Conservation (phyloP, 2,888 invertebrate species). For the Brachypterus glaber region DNA sequence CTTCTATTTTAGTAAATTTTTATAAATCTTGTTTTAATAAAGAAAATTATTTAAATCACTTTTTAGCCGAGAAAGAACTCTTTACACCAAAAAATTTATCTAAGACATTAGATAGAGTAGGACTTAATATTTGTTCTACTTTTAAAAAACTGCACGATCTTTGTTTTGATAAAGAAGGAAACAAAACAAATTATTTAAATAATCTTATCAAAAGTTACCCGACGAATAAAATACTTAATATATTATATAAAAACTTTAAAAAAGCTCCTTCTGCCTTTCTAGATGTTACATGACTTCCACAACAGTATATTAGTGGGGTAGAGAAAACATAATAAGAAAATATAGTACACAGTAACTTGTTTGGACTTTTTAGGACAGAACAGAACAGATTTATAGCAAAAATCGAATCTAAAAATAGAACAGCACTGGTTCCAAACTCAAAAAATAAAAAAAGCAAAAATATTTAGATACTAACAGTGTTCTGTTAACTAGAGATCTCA, state of each 20-base stretch:
- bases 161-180: constrained; percentile 31
- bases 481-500: too few species aligned
- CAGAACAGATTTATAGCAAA: too few species aligned
- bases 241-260: constrained; percentile 25
- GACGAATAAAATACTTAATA: constrained; percentile 20
- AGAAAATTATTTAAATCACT: constrained; percentile 27
- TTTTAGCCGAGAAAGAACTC: constrained; percentile 22
- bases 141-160: constrained; percentile 27
- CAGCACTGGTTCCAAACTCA: too few species aligned
- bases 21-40: constrained; percentile 29
- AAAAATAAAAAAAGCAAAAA: too few species aligned
- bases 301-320: constrained; percentile 19
- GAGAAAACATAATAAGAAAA: constrained; percentile 16
- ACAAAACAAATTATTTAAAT: constrained; percentile 29
- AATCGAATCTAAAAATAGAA: too few species aligned
- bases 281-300: too few species aligned
- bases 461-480: too few species aligned
- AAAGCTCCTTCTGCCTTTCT: constrained; percentile 15
- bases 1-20: constrained; percentile 28
- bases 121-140: constrained; percentile 21
- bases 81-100: constrained; percentile 28
- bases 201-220: constrained; percentile 23
- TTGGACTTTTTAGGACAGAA: too few species aligned
- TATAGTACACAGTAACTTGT: too few species aligned
- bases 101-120: constrained; percentile 24